Evolutionary conservation across 2,888 invertebrate species (phyloP).

Genomic region (Cephus sareptanus): DNA sequence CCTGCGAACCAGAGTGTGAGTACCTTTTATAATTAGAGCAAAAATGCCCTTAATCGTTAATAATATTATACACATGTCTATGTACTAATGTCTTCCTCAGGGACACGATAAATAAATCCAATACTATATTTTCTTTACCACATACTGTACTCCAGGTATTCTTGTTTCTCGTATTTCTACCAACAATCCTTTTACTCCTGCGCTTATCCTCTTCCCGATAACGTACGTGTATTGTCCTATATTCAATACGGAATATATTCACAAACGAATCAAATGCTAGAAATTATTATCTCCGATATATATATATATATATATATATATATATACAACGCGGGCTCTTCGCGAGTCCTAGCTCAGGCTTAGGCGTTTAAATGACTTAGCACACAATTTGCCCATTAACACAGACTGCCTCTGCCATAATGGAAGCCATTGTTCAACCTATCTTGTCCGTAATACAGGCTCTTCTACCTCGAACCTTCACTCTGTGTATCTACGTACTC

Average conservation of each 20-base stretch:
- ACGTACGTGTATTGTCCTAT: not conserved
- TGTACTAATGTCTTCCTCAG: not conserved
- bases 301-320: too few relatives aligned
- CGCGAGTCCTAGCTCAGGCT: slow-evolving; percentile 40
- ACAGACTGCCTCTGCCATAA: slow-evolving; percentile 55
- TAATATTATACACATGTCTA: not conserved
- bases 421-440: slow-evolving; percentile 63
- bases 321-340: not conserved
- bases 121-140: not conserved
- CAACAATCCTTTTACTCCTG: not conserved
- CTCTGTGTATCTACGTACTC: not conserved
- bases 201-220: not conserved
- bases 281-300: not conserved
- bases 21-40: not conserved
- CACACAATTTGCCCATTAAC: slow-evolving; percentile 61
- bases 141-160: not conserved
- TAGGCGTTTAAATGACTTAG: slow-evolving; percentile 59
- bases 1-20: slow-evolving; percentile 23
- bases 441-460: slow-evolving; percentile 44
- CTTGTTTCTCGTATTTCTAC: not conserved
- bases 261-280: not conserved
- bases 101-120: not conserved
- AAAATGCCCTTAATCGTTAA: not conserved
- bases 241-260: not conserved
- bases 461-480: not conserved